Evolutionary conservation across 2,888 invertebrate species (phyloP).

Genomic region (Nymphalis polychloros): DNA sequence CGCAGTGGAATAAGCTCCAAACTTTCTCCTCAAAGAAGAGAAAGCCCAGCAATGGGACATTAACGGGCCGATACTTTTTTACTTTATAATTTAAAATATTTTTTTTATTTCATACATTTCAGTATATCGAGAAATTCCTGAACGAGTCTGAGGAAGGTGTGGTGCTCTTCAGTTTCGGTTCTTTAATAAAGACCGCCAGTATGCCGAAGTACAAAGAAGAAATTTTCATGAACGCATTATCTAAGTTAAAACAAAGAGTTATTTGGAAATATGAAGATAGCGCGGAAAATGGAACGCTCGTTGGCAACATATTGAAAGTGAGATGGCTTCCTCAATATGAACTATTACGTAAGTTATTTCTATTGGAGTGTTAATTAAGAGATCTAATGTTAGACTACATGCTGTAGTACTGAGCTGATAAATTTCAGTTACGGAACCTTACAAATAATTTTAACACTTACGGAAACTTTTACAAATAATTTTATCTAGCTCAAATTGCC

Average conservation of each 20-base stretch:
- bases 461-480: background rate
- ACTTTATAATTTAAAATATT: too few relatives aligned
- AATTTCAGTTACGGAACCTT: too few relatives aligned
- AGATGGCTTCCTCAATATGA: constrained; percentile 89
- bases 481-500: too few relatives aligned
- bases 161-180: constrained; percentile 89
- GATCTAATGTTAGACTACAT: too few relatives aligned
- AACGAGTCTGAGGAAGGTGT: constrained; percentile 86
- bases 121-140: constrained; percentile 85
- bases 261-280: constrained; percentile 90
- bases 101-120: constrained; percentile 45
- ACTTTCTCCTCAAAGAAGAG: too few relatives aligned
- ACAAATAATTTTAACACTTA: background rate
- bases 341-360: constrained; percentile 83
- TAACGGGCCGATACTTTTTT: too few relatives aligned
- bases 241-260: constrained; percentile 84
- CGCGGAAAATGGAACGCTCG: constrained; percentile 62
- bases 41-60: too few relatives aligned
- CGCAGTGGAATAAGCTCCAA: too few relatives aligned
- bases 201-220: constrained; percentile 84
- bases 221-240: constrained; percentile 83
- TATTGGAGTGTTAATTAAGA: too few relatives aligned
- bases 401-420: too few relatives aligned
- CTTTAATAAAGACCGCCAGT: constrained; percentile 86
- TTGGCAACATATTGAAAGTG: constrained; percentile 80